phyloP scores from a whole-genome alignment of 2,797 vertebrate species.

The Tiaroga cobitis region DNA sequence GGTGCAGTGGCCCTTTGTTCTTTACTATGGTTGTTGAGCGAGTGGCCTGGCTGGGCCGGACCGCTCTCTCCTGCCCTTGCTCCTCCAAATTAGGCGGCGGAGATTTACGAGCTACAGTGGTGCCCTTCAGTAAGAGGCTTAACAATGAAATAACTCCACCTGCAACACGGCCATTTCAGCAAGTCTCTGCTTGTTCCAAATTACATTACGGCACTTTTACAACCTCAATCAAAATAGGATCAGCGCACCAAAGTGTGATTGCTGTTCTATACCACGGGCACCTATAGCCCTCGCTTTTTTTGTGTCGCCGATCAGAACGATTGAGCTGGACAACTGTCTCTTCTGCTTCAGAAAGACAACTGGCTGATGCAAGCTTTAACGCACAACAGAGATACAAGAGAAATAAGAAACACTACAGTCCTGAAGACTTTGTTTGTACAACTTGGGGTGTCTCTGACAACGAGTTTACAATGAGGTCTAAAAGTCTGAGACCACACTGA shows the following conservation, averaged over 20 bases:
- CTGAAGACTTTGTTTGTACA: conserved; percentile 4
- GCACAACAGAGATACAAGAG: background rate
- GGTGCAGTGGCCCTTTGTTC: conserved; percentile 53
- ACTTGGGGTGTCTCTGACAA: background rate
- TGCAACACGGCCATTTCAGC: conserved; percentile 64
- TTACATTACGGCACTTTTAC: conserved; percentile 62
- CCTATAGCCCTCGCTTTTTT: conserved; percentile 41
- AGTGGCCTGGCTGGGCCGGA: conserved; percentile 49
- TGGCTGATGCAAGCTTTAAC: conserved; percentile 42
- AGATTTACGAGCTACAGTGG: conserved; percentile 76
- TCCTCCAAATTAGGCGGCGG: conserved; percentile 64
- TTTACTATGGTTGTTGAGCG: conserved; percentile 45
- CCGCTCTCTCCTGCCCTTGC: conserved; percentile 57
- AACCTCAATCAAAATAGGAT: conserved; percentile 62
- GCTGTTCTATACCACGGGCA: conserved; percentile 53
- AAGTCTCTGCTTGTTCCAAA: conserved; percentile 61
- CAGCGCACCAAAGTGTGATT: conserved; percentile 56
- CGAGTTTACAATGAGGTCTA: background rate
- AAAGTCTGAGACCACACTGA: background rate
- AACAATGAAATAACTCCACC: conserved; percentile 64
- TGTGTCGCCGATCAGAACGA: conserved; percentile 43
- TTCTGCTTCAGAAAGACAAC: conserved; percentile 33
- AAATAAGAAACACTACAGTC: background rate
- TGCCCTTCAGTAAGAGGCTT: conserved; percentile 74
- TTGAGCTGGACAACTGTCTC: conserved; percentile 50